Percentiles rank a stretch among this genome's conserved stretches.
These are phyloP conservation scores for Mesoligia furuncula DNA, from an alignment of 2,888 invertebrate species.

Conservation along the genomic window DNA sequence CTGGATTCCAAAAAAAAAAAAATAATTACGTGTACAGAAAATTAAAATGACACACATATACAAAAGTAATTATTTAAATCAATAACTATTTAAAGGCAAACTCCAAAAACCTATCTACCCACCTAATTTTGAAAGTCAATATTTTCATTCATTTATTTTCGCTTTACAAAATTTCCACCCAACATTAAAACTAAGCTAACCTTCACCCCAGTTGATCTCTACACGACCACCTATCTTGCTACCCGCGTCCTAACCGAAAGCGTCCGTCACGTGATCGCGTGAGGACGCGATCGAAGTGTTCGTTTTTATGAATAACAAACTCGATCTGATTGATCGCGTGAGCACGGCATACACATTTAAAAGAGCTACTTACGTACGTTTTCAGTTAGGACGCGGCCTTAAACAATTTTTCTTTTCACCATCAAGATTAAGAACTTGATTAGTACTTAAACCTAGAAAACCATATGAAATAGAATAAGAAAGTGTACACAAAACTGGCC, in stretches of 20 bases:
- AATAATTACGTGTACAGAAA: background rate
- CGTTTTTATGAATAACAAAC: background rate
- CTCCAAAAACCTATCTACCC: background rate
- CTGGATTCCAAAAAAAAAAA: background rate
- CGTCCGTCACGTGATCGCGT: background rate
- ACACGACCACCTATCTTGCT: slow-evolving; percentile 43
- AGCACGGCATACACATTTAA: background rate
- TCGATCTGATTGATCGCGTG: background rate
- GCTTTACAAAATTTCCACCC: background rate
- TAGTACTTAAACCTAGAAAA: background rate
- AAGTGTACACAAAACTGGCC: background rate
- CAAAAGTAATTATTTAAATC: background rate
- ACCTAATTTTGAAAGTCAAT: background rate
- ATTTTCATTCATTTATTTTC: background rate
- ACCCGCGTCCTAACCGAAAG: background rate
- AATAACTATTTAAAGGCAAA: no score
- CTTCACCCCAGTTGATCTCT: slow-evolving; percentile 16
- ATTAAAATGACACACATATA: background rate
- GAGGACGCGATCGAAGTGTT: background rate
- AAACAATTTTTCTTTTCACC: background rate
- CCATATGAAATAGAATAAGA: background rate
- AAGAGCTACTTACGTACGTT: background rate
- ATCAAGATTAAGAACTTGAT: background rate
- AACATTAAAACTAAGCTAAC: background rate
- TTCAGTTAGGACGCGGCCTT: background rate